Base-by-base conservation (phyloP, 1,140 invertebrate species). In the Papilio polytes region DNA sequence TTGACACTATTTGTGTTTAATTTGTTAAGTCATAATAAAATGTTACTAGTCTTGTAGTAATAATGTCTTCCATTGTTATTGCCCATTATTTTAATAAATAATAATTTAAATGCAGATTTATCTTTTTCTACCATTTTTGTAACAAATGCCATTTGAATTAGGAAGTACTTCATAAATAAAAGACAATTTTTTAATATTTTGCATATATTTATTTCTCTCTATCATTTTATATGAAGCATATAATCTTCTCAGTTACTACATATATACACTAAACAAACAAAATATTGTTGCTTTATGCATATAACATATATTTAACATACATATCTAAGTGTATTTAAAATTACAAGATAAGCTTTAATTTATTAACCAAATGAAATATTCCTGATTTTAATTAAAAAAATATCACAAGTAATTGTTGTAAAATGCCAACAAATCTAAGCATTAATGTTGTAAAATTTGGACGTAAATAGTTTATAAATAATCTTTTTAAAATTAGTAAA, bases 391-490 rank as follows among this genome's bases (percentile, higher is more conserved):
- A 13, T 44, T 20, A 44, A 78, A 85, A 82, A 85, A 85, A 83
- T 85, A 85, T 85, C 83, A 85, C 83, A 84, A 83, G 79, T 77
- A 82, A 78, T 81, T 85, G 80, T 84, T 84, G 81, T 85, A 84
- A 78, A 80, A 84, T 84, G 78, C 56, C 80, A 80, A 74, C 80
- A 83, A 79, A 76, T 82, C 51, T 72, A 82, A 81, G 77, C 80
- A 80, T 81, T 59, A 22, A 80, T 80, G 78, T 82, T 56, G 78
- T 80, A 79, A 78, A 80, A 80, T 82, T 80, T 85, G 84, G 84
- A 85, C 84, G 82, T 81, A 82, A 80, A 18, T 80, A 72, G 80
- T 36, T 59, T 76, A 74, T 70, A 44, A 22, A 73, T 80, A 80
- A 74, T 46, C n/a, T 66, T 78, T 66, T 78, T 66, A 66, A 66